Percentiles rank a stretch among this genome's conserved stretches.
Conservation (phyloP, 2,888 invertebrate genomes). For the Tineola bisselliella region DNA sequence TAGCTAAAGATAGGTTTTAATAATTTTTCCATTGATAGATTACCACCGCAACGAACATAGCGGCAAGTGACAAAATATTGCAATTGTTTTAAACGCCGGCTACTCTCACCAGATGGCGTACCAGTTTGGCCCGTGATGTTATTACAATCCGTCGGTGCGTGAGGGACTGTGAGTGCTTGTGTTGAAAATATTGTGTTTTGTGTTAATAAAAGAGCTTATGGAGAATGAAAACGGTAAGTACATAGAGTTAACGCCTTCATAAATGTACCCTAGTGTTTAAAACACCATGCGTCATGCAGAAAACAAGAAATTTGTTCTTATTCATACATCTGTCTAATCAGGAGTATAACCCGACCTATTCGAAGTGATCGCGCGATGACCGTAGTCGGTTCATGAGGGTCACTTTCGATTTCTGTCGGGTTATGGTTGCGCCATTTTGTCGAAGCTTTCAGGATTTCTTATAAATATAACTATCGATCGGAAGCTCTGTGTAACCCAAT, state of each 20-base stretch:
- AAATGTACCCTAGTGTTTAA: conserved; percentile 24
- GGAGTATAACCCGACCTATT: conserved; percentile 54
- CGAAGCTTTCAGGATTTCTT: conserved; percentile 58
- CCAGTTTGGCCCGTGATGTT: conserved; percentile 60
- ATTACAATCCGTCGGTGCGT: conserved; percentile 63
- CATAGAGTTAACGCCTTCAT: conserved; percentile 26
- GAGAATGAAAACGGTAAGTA: conserved; percentile 54
- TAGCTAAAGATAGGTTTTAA: no score
- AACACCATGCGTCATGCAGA: conserved; percentile 34
- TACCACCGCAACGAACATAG: conserved; percentile 40
- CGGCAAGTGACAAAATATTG: conserved; percentile 28
- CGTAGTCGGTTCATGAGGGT: conserved; percentile 20
- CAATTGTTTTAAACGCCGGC: neutral
- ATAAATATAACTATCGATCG: conserved; percentile 64
- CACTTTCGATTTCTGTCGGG: conserved; percentile 29
- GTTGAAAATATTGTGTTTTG: conserved; percentile 59
- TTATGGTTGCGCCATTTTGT: conserved; percentile 64
- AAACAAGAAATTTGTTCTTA: conserved; percentile 45
- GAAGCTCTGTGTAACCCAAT: conserved; percentile 50
- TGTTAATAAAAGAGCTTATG: conserved; percentile 51
- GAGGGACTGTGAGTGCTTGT: conserved; percentile 51
- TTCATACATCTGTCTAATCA: conserved; percentile 55
- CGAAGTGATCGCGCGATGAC: conserved; percentile 30
- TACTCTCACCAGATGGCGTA: conserved; percentile 51
- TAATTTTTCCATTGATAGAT: conserved; percentile 18